Conservation (phyloP, 2,113 vertebrate genomes). For the Pelodiscus sinensis region DNA sequence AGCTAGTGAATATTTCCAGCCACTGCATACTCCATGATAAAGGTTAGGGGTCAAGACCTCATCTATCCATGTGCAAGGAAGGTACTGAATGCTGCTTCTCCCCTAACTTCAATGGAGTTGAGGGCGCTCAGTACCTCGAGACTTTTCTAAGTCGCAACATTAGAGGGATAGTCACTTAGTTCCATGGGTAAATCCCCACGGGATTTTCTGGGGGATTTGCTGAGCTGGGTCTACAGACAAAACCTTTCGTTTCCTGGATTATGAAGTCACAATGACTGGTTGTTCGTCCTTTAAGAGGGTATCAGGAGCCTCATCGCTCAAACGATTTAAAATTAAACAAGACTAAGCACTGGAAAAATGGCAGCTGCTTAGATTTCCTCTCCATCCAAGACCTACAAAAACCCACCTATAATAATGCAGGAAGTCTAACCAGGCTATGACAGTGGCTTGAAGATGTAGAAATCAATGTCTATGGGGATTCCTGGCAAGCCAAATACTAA, state of each 20-base stretch:
- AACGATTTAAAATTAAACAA: neutral
- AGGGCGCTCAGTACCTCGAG: conserved; percentile 29
- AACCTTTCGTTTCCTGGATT: conserved; percentile 76
- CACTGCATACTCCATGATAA: fast-evolving
- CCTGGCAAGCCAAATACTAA: neutral
- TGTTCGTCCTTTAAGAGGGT: neutral
- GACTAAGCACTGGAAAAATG: fast-evolving
- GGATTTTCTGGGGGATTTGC: conserved; percentile 53
- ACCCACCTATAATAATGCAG: fast-evolving
- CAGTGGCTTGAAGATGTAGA: neutral
- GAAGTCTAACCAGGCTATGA: fast-evolving
- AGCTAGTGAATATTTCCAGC: neutral
- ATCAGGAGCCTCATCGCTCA: neutral
- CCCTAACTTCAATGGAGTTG: fast-evolving
- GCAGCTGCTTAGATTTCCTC: neutral
- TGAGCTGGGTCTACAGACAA: conserved; percentile 53
- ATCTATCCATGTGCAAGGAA: fast-evolving
- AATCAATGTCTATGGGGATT: fast-evolving
- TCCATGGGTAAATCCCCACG: conserved; percentile 57
- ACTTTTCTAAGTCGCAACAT: conserved; percentile 48
- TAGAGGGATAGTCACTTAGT: conserved; percentile 39
- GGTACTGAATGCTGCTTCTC: fast-evolving
- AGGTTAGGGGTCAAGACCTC: neutral
- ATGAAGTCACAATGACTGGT: conserved; percentile 31
- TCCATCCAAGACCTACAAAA: neutral